Percentiles rank a stretch among this genome's conserved stretches.
These are phyloP conservation scores for Trogon surrucura DNA, from an alignment of 2,113 vertebrate species.

Conservation along the genomic window DNA sequence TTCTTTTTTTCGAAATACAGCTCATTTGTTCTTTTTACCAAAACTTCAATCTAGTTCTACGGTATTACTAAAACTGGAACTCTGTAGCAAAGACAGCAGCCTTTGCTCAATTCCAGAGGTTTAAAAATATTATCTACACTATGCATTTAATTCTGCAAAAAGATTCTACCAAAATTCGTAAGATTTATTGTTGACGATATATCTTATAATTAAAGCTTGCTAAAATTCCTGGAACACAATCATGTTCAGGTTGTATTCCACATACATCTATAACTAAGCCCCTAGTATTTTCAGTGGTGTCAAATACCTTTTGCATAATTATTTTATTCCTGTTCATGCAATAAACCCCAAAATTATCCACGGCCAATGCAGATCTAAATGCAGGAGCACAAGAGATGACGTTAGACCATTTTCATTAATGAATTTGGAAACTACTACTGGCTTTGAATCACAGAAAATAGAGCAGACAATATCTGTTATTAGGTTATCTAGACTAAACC, in stretches of 20 bases:
- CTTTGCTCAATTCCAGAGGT: not conserved
- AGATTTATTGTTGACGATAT: not conserved
- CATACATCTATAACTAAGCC: not conserved
- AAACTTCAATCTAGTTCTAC: not conserved
- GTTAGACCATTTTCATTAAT: constrained; percentile 16
- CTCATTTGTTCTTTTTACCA: constrained; percentile 23
- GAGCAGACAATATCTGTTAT: not conserved
- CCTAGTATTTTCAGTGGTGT: not conserved
- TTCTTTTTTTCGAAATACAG: not conserved
- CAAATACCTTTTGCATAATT: not conserved
- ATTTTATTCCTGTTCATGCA: not conserved
- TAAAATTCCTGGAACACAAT: not conserved
- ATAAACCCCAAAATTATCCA: not conserved
- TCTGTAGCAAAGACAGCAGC: not conserved
- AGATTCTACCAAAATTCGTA: not conserved
- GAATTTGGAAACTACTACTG: constrained; percentile 24
- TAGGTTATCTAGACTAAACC: constrained; percentile 36
- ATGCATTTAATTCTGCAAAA: not conserved
- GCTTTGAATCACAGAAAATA: not conserved
- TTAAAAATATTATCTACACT: not conserved
- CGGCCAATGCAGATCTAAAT: not conserved
- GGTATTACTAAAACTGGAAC: constrained; percentile 8
- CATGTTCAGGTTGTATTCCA: not conserved
- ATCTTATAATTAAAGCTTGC: not conserved
- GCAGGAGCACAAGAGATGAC: not conserved